phyloP scores from a whole-genome alignment of 2,797 vertebrate species.

The Platalea minor region DNA sequence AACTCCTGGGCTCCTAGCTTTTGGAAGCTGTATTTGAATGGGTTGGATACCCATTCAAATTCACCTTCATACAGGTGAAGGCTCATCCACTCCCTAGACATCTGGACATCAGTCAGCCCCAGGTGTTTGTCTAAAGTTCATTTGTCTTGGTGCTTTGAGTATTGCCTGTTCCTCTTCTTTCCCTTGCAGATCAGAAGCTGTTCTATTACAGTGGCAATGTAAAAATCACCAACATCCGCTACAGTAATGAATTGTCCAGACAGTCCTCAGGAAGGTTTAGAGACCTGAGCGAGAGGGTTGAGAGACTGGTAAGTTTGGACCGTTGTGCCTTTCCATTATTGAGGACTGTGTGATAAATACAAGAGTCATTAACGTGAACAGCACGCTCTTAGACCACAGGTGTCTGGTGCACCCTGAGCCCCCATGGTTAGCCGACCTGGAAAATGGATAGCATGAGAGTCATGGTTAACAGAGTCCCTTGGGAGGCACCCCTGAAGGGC shows the following conservation, averaged over 20 bases:
- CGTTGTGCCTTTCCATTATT: neutral
- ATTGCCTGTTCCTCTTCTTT: slow-evolving; percentile 6
- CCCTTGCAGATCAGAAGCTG: slow-evolving; percentile 68
- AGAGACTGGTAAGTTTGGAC: slow-evolving; percentile 73
- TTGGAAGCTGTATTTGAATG: neutral
- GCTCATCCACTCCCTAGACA: neutral
- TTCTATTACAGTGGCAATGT: slow-evolving; percentile 72
- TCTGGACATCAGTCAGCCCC: neutral
- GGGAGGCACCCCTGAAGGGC: too few species aligned
- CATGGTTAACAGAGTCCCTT: too few species aligned
- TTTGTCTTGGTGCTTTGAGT: neutral
- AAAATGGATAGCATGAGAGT: neutral
- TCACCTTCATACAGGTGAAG: neutral
- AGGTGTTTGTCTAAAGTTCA: neutral
- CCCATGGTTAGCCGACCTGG: neutral
- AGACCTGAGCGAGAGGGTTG: slow-evolving; percentile 69
- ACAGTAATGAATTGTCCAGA: slow-evolving; percentile 65
- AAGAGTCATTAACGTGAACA: neutral
- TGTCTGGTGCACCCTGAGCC: neutral
- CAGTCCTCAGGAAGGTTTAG: slow-evolving; percentile 69
- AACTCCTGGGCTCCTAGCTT: neutral
- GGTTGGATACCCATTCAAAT: neutral
- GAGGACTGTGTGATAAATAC: neutral
- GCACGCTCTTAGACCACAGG: neutral
- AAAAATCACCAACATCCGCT: slow-evolving; percentile 66